Evolutionary conservation across 64 coral and sea anemone genomes (phyloP), one percentile per base, ranked within the genome.

Genomic region (Actinia tenebrosa): DNA sequence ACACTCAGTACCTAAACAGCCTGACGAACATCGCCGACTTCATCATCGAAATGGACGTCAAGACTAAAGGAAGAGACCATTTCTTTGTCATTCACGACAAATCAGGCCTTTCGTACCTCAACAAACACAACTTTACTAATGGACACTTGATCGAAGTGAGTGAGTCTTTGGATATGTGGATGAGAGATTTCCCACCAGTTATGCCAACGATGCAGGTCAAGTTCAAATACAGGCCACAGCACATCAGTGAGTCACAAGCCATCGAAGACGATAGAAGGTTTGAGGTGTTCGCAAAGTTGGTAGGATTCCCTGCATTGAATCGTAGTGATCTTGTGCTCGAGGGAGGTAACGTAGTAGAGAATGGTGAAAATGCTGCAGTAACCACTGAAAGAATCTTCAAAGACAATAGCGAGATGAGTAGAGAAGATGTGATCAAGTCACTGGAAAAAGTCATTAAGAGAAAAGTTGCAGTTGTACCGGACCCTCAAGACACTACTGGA

Each of bases 161-260:
- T 10, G 44, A 58, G 53, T 18, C 23, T 53, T 20, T 96, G 53
- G 94, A 96, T 83, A 61, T 89, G 59, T 96, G 94, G 94, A 93
- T 89, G 69, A 92, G 94, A 90, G 94, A 96, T 90, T 93, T 93
- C 55, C 56, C 91, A 8, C 87, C 87, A 17, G 26, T 26, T 50
- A 84, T 93, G 87, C 92, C 92, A 85, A 80, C 89, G 44, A 25
- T 86, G 14, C 92, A 96, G 56, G 68, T 96, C 16, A 96, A 96
- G 61, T 92, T 96, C 18, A 92, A 77, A 10, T 96, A 96, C 46
- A 86, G 63, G 18, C 94, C 94, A 25, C 87, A 92, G 80, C 93
- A 96, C 60, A 44, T 96, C 22, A 85, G 63, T 18, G 18, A 0
- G 18, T 30, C 55, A 16, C 53, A 27, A 25, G 94, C 94, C 68